Conservation (phyloP, 2,113 vertebrate species). For the Gadus macrocephalus region DNA sequence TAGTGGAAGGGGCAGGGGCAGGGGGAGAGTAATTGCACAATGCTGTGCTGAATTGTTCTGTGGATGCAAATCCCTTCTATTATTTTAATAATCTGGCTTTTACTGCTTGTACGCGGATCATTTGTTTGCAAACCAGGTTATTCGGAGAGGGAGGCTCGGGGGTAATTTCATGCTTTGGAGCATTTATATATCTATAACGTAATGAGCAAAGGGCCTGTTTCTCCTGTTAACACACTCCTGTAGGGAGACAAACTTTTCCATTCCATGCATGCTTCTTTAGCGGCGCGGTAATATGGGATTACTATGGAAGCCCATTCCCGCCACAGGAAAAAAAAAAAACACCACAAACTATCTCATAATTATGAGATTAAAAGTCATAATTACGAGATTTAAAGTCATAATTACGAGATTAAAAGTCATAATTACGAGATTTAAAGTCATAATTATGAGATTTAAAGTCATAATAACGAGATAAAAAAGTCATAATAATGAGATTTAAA, state of each 20-base stretch:
- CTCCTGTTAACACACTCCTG: slow-evolving; percentile 73
- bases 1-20: slow-evolving; percentile 41
- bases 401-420: too few species aligned
- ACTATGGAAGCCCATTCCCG: too few species aligned
- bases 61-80: slow-evolving; percentile 89
- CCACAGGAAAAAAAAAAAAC: too few species aligned
- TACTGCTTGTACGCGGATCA: slow-evolving; percentile 87
- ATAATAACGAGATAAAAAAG: too few species aligned
- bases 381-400: too few species aligned
- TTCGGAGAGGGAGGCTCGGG: slow-evolving; percentile 91
- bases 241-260: slow-evolving; percentile 69
- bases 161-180: slow-evolving; percentile 99
- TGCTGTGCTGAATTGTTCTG: slow-evolving; percentile 76
- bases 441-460: too few species aligned
- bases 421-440: too few species aligned
- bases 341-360: too few species aligned
- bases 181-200: slow-evolving; percentile 95
- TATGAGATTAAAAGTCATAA: too few species aligned
- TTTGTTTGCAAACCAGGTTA: slow-evolving; percentile 98
- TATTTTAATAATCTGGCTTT: slow-evolving; percentile 92
- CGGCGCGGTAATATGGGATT: slow-evolving; percentile 67
- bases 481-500: too few species aligned
- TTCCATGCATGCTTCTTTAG: slow-evolving; percentile 67
- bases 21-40: slow-evolving; percentile 67
- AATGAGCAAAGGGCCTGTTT: slow-evolving; percentile 93